Evolutionary conservation across 2,888 invertebrate species (phyloP).

Genomic region (Drosophila emarginata): DNA sequence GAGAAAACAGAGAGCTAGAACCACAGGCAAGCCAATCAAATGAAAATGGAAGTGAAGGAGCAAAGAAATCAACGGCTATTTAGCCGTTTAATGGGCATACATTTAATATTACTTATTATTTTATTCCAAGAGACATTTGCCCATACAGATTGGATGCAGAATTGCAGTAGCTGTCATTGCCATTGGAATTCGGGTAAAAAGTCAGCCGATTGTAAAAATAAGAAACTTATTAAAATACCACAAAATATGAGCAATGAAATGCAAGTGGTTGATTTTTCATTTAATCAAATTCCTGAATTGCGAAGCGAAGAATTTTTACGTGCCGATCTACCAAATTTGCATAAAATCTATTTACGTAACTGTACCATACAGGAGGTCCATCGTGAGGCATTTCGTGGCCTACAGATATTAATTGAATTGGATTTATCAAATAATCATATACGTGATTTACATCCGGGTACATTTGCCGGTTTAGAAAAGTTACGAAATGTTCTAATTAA

Average conservation of each 20-base stretch:
- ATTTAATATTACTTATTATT: conserved; percentile 31
- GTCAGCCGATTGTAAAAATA: conserved; percentile 90
- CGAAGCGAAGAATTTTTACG: conserved; percentile 87
- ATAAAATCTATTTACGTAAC: conserved; percentile 89
- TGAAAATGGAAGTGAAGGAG: conserved; percentile 1
- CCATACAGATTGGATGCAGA: conserved; percentile 80
- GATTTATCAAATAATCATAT: conserved; percentile 91
- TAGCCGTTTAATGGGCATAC: conserved; percentile 7
- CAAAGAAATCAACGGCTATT: conserved; percentile 7
- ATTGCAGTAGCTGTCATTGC: conserved; percentile 87
- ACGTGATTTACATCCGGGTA: conserved; percentile 86
- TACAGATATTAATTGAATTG: conserved; percentile 91
- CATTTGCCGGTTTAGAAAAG: conserved; percentile 88
- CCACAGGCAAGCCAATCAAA: neutral
- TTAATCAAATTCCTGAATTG: conserved; percentile 87
- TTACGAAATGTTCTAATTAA: conserved; percentile 89
- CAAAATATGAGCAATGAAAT: conserved; percentile 88
- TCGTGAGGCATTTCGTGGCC: conserved; percentile 88
- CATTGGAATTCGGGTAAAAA: conserved; percentile 93
- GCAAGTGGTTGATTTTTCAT: conserved; percentile 88
- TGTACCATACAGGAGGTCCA: conserved; percentile 90
- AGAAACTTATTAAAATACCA: conserved; percentile 88
- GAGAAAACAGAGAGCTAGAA: neutral
- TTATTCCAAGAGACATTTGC: conserved; percentile 53
- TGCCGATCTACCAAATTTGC: conserved; percentile 89